Evolutionary conservation across 2,888 invertebrate genomes (phyloP), one percentile per base, ranked within the genome.

Genomic region (Cryptops parisi): DNA sequence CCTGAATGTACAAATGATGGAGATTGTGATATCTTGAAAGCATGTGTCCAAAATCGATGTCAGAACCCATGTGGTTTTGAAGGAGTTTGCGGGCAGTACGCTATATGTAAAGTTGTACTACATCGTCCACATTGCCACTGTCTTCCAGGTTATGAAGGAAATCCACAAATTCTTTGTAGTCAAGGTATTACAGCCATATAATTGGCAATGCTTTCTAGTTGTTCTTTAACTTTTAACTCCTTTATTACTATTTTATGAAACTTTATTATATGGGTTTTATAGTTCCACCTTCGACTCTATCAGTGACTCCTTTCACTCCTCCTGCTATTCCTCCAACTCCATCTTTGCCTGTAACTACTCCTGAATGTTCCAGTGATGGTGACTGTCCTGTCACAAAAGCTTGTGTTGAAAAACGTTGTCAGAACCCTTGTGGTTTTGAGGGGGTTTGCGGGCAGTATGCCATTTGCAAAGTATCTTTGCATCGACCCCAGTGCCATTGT

Each of bases 91-190:
- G 80, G 79, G 60, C 76, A 78, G 62, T 84, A 85, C 69, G 89
- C 89, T 68, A 82, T 81, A 69, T 91, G 91, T 69, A 84, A 86
- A 73, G 88, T 88, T 26, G 80, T 84, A 61, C 80, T 81, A 63
- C 90, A 90, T 68, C 76, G 77, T 63, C 84, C 89, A 0, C 79
- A 84, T 57, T 91, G 91, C 70, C 84, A 88, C 25, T 91, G 90
- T 71, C 56, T 60, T 21, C 58, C 59, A 6, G 58, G 57, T 4
- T 59, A 58, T 27, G 54, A 27, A 12, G 62, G 62, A n/a, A 60
- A 62, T 56, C 58, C 62, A 2, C 53, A 56, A n/a, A n/a, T n/a
- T n/a, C n/a, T n/a, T n/a, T n/a, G n/a, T n/a, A n/a, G n/a, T n/a
- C n/a, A n/a, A n/a, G n/a, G n/a, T n/a, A n/a, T n/a, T n/a, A n/a